Evolutionary conservation across 2,797 vertebrate genomes (phyloP), one percentile per base, ranked within the genome.

Genomic region (Lacerta agilis): DNA sequence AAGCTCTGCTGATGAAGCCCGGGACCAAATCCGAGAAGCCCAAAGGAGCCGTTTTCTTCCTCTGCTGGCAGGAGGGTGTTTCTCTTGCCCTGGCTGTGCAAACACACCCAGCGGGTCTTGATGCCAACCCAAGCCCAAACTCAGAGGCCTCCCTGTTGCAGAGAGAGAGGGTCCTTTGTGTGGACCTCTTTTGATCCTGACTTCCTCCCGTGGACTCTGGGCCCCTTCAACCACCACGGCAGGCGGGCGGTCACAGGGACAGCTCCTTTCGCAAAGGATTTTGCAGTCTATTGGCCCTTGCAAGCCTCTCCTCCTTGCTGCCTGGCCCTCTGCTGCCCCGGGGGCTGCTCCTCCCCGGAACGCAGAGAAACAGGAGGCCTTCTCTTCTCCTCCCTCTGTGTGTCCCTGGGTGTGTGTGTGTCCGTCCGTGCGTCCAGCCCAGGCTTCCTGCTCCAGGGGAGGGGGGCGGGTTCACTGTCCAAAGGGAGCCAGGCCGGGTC

Each of bases 321-420:
- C 76, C 15, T 9, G 27, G 75, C 75, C 43, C 43, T 13, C 45
- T 3, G 76, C 43, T 27, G 10, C 23, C 8, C 25, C 1, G 18
- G 9, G 43, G 23, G 20, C 8, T n/a, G 69, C n/a, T 23, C 17
- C 72, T 36, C 33, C 11, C 72, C 20, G 27, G 27, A 69, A 27
- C 27, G 9, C 38, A 13, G 71, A 20, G 71, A 5, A 10, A 20
- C 49, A 29, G 13, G 45, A 8, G 13, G 23, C 86, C 86, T 83
- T 87, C 92, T 89, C 88, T 89, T 89, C 88, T 8, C 36, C 33
- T 38, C 66, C 20, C 89, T 86, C 94, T 87, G 27, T 23, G 66
- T 55, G 49, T 55, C 49, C 49, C 49, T 55, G 49, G 11, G 49
- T 55, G 49, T 38, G 38, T 41, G 41, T 55, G 49, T 55, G 49